Conservation (phyloP, 23 tunicate genomes). For the Phallusia fumigata region DNA sequence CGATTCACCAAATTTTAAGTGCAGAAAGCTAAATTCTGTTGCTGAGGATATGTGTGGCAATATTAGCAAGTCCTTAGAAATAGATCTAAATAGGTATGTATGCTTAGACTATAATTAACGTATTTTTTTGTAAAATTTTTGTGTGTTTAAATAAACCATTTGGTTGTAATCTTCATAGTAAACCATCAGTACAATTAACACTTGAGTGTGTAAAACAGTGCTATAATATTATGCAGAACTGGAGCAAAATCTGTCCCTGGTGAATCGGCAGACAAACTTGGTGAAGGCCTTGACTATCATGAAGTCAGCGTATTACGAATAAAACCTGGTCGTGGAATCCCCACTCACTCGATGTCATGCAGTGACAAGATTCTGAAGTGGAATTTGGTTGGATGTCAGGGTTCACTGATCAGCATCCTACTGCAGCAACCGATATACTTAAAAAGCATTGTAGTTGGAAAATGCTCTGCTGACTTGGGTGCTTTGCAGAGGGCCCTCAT, state of each 20-base stretch:
- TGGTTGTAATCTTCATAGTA: too few species aligned
- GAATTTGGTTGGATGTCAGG: constrained; percentile 84
- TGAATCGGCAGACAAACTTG: constrained; percentile 38
- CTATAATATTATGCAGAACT: constrained; percentile 68
- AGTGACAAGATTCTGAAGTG: constrained; percentile 84
- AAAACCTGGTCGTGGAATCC: constrained; percentile 83
- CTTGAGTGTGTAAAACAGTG: too few species aligned
- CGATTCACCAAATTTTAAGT: too few species aligned
- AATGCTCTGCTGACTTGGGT: background rate
- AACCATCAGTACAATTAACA: too few species aligned
- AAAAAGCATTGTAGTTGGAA: constrained; percentile 31
- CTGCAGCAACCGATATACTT: constrained; percentile 54
- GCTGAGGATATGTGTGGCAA: too few species aligned
- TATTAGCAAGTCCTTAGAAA: too few species aligned
- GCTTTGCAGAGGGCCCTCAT: constrained; percentile 45
- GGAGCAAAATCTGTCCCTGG: constrained; percentile 77
- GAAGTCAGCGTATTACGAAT: constrained; percentile 41
- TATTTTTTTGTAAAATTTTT: too few species aligned
- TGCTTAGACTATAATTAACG: too few species aligned
- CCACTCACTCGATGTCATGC: constrained; percentile 87
- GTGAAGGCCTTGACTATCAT: constrained; percentile 42
- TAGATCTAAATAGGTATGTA: too few species aligned
- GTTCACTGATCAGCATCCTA: constrained; percentile 43
- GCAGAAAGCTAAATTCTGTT: too few species aligned
- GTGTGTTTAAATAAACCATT: too few species aligned